Evolutionary conservation across 92 coral and sea anemone species (phyloP).

Genomic region (Heteractis magnifica): DNA sequence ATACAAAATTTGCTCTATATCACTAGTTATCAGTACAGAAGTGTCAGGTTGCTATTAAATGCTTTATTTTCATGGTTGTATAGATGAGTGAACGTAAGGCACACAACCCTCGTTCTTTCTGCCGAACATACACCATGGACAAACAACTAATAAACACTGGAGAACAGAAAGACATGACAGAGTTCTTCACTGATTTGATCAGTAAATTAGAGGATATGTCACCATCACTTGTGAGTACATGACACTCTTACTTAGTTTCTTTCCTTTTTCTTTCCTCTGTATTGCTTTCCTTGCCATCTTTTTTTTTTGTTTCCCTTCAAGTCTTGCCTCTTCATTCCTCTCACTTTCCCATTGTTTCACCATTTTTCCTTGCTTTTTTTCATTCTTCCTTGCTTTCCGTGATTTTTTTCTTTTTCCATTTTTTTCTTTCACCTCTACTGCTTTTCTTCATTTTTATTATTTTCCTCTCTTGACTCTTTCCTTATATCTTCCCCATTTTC

Average conservation of each 20-base stretch:
- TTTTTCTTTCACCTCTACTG: neutral
- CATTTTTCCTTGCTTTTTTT: neutral
- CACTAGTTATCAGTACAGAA: neutral
- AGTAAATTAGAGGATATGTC: constrained; percentile 98
- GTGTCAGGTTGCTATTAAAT: neutral
- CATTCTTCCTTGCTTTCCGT: neutral
- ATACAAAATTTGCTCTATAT: neutral
- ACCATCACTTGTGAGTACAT: constrained; percentile 76
- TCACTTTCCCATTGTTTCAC: neutral
- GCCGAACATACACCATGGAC: constrained; percentile 98
- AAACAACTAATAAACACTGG: constrained; percentile 96
- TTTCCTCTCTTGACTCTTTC: neutral
- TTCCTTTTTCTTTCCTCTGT: neutral
- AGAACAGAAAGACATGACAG: constrained; percentile 99
- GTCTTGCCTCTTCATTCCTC: neutral
- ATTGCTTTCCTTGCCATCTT: neutral
- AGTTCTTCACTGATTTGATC: constrained; percentile 94
- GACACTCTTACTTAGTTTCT: neutral
- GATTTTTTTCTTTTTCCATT: neutral
- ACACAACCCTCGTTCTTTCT: constrained; percentile 92
- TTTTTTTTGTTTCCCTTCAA: neutral
- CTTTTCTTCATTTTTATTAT: neutral
- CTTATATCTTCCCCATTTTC: neutral
- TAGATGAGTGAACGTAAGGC: constrained; percentile 98
- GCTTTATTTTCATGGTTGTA: neutral